Conservation (phyloP, 2,888 invertebrate species). For the Pyrochroa serraticornis region DNA sequence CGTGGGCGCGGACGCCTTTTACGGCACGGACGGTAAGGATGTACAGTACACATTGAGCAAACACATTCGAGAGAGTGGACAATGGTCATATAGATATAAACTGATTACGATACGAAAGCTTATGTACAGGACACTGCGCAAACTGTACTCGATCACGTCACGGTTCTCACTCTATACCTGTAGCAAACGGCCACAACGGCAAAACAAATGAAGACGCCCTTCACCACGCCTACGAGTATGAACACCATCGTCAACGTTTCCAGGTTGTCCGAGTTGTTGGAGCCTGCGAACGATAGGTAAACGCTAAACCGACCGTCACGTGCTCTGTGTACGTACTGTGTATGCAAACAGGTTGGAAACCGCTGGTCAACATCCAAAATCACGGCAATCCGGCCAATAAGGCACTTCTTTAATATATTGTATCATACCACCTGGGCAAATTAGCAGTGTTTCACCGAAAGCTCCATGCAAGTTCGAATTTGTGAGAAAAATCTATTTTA, state of each 20-base stretch:
- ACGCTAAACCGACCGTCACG: slow-evolving; percentile 26
- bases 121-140: slow-evolving; percentile 55
- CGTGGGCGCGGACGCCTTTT: background rate
- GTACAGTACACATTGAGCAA: slow-evolving; percentile 50
- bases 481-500: too few relatives aligned
- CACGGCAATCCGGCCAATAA: background rate
- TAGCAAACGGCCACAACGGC: slow-evolving; percentile 94
- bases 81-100: slow-evolving; percentile 27
- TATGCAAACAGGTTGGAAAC: slow-evolving; percentile 1
- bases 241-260: slow-evolving; percentile 90
- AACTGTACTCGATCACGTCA: slow-evolving; percentile 26
- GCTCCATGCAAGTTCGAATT: too few relatives aligned
- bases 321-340: slow-evolving; percentile 45
- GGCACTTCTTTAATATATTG: background rate
- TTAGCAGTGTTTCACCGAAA: too few relatives aligned
- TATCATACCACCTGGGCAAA: too few relatives aligned
- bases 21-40: slow-evolving; percentile 25
- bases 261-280: slow-evolving; percentile 79
- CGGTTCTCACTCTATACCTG: slow-evolving; percentile 68
- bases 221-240: slow-evolving; percentile 91
- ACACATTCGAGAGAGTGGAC: slow-evolving; percentile 27
- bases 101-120: slow-evolving; percentile 45
- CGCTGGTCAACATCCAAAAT: slow-evolving; percentile 3
- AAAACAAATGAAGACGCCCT: slow-evolving; percentile 94
- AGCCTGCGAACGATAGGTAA: slow-evolving; percentile 65